Evolutionary conservation across 2,888 invertebrate genomes (phyloP), one percentile per base, ranked within the genome.

Genomic region (Operophtera brumata): DNA sequence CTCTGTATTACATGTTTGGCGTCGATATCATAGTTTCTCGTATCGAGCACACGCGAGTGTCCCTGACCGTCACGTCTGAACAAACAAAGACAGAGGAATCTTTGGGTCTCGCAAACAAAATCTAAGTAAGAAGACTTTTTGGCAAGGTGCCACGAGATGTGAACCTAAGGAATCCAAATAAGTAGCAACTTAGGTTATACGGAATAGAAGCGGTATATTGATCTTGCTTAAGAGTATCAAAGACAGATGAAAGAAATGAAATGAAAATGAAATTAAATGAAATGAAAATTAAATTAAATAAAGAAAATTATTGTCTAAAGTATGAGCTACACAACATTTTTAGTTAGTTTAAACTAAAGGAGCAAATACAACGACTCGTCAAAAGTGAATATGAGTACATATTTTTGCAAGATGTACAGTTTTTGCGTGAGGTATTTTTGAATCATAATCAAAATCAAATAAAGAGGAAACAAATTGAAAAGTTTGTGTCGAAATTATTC

Each of bases 91-190:
- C 57, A 66, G 66, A 63, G 61, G 58, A 59, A 68, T 66, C 64
- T 73, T 70, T 72, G 67, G 68, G 68, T 74, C 70, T 68, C 63
- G 66, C 65, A 71, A 69, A 67, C 68, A 69, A 75, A 75, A 75
- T 80, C 68, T 77, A 79, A 73, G 75, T 76, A 76, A 77, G 73
- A 78, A 67, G 75, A 68, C 66, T 71, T 62, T 66, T 75, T 82
- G 81, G 65, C 59, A 32, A 14, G 14, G 42, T 78, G 85, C 86
- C 87, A 85, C 71, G 71, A 40, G 40, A 52, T 35, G 6, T 20
- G 20, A 20, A 20, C 20, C 20, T 20, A 20, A n/a, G 47, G 36
- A 47, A 47, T 35, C 52, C 47, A 44, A 32, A 52, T 56, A 40
- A 25, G 25, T 13, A 36, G 25, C 14, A 39, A 42, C 39, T 39